Conservation (phyloP, 2,797 vertebrate genomes). For the Apogon hyalosoma region DNA sequence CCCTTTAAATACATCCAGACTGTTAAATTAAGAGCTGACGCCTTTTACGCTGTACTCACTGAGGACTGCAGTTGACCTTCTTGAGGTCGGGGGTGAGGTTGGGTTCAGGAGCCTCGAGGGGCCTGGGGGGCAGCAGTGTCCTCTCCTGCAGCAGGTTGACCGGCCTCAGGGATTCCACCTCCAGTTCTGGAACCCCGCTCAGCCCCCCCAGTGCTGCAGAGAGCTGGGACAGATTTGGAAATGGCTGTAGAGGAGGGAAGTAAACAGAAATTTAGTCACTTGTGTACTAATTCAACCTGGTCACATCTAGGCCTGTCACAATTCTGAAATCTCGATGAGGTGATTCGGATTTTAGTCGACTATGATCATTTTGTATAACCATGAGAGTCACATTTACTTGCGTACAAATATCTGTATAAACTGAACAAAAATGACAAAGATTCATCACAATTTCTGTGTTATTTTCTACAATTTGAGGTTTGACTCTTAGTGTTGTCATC, state of each 20-base stretch:
- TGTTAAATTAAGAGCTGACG: not conserved
- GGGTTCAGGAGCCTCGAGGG: slow-evolving; percentile 89
- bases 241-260: slow-evolving; percentile 80
- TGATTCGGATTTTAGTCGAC: too few species aligned
- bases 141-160: slow-evolving; percentile 94
- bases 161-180: slow-evolving; percentile 90
- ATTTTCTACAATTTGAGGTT: too few species aligned
- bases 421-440: too few species aligned
- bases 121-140: slow-evolving; percentile 89
- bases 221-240: slow-evolving; percentile 90
- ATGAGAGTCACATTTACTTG: too few species aligned
- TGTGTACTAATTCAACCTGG: too few species aligned
- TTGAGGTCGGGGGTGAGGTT: slow-evolving; percentile 93
- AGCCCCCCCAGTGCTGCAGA: slow-evolving; percentile 92
- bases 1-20: slow-evolving; percentile 1
- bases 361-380: too few species aligned
- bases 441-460: too few species aligned
- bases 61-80: slow-evolving; percentile 95
- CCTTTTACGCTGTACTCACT: slow-evolving; percentile 83
- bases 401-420: too few species aligned
- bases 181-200: slow-evolving; percentile 91
- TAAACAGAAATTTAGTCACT: accelerated
- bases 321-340: too few species aligned
- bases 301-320: too few species aligned
- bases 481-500: too few species aligned